A percentile compares a stretch with the other conserved stretches of the same genome.
Evolutionary conservation across 2,888 invertebrate species (phyloP).

Genomic region (Macaria notata): DNA sequence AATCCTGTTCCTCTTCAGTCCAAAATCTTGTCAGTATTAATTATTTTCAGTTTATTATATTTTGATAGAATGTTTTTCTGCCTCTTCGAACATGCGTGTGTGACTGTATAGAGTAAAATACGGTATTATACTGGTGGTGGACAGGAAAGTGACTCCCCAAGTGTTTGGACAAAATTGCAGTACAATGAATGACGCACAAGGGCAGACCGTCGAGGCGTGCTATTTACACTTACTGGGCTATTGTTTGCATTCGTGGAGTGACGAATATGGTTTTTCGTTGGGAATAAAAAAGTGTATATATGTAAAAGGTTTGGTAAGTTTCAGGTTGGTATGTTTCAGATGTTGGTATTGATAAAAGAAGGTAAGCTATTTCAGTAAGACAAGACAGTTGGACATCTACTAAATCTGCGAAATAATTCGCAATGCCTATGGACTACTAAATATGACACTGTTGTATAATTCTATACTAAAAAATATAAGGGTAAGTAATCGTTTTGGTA

Average conservation of each 20-base stretch:
- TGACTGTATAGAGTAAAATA: slow-evolving; percentile 52
- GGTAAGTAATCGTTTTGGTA: no score
- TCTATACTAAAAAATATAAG: no score
- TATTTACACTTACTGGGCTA: slow-evolving; percentile 2
- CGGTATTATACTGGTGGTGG: background rate
- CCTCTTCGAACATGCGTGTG: slow-evolving; percentile 43
- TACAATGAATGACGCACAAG: slow-evolving; percentile 51
- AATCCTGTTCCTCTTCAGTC: no score
- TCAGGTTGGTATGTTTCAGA: no score
- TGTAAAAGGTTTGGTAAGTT: no score
- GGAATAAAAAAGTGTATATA: background rate
- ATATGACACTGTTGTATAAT: no score
- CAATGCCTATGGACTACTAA: no score
- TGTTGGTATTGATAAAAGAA: no score
- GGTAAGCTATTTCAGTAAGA: no score
- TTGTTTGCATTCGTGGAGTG: slow-evolving; percentile 1
- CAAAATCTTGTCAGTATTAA: no score
- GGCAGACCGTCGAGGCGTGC: slow-evolving; percentile 33
- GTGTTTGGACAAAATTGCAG: slow-evolving; percentile 52
- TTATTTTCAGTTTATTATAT: background rate
- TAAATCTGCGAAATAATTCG: no score
- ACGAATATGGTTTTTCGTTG: background rate
- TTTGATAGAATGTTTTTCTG: slow-evolving; percentile 14
- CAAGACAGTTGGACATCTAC: no score
- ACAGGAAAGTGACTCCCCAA: slow-evolving; percentile 67